These are phyloP conservation scores for Centropyge bicolor DNA, from an alignment of 2,797 vertebrate genomes.

Conservation along the genomic window DNA sequence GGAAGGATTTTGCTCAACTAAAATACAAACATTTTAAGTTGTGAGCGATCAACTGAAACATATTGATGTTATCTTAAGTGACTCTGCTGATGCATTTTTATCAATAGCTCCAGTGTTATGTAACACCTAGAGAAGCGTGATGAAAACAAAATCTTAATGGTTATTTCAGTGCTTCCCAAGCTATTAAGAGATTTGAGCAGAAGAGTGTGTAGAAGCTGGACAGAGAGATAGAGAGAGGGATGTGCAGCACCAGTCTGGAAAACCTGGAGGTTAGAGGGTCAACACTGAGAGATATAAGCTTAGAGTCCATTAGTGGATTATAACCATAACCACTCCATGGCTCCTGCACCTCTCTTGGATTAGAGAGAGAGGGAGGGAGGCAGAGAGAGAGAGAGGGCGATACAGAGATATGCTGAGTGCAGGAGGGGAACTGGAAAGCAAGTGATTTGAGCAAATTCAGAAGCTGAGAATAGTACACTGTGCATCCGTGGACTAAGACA, in stretches of 20 bases:
- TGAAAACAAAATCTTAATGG: slow-evolving; percentile 31
- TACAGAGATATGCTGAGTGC: slow-evolving; percentile 32
- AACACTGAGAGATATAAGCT: slow-evolving; percentile 72
- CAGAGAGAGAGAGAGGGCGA: slow-evolving; percentile 32
- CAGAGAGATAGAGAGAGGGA: slow-evolving; percentile 9
- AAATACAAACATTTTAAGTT: slow-evolving; percentile 8
- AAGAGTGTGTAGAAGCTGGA: slow-evolving; percentile 32
- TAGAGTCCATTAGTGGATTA: slow-evolving; percentile 85
- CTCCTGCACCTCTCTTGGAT: slow-evolving; percentile 74
- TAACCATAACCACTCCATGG: slow-evolving; percentile 72
- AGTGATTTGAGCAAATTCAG: slow-evolving; percentile 52
- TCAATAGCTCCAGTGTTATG: slow-evolving; percentile 33
- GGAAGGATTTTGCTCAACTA: not conserved
- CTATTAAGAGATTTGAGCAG: slow-evolving; percentile 54
- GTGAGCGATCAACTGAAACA: not conserved
- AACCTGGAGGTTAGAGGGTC: slow-evolving; percentile 71
- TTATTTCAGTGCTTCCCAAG: slow-evolving; percentile 29
- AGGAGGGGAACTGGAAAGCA: slow-evolving; percentile 43
- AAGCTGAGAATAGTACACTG: slow-evolving; percentile 12
- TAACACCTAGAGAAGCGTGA: slow-evolving; percentile 26
- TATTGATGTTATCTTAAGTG: not conserved
- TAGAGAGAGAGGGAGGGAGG: slow-evolving; percentile 59
- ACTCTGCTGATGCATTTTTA: not conserved
- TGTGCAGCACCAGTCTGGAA: slow-evolving; percentile 36
- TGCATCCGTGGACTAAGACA: slow-evolving; percentile 17